Base-by-base conservation (phyloP, 2,888 invertebrate genomes). In the Pristionchus entomophagus region DNA sequence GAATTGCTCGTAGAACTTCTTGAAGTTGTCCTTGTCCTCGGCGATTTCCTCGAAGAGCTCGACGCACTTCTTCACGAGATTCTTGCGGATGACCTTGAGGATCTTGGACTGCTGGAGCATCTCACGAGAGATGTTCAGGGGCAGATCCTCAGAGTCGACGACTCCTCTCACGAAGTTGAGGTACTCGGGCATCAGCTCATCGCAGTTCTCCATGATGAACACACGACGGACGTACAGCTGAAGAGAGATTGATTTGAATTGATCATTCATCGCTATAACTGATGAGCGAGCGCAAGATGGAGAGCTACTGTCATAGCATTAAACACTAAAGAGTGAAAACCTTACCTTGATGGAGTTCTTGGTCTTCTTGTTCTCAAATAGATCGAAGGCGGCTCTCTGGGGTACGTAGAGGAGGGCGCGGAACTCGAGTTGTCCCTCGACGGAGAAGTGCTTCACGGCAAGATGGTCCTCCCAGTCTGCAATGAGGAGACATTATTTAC, bases 201-300 rank as follows among this genome's bases (percentile, higher is more conserved):
- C 98, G 93, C 99, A 99, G 95, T 99, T 99, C 95, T 99, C 99
- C 98, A 99, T 99, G 94, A 99, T 99, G 95, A 99, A 99, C 0
- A 99, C 99, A 88, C 99, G 95, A 85, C 99, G 96, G 0, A 99
- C 99, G 91, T 99, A 90, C 93, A 99, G 84, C 84, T 83, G 83
- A 8, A 83, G n/a, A n/a, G 41, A 62, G 26, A 56, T 14, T 29
- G 12, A 32, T 22, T 12, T 29, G 29, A 22, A 65, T 19, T 19
- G 12, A 17, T 51, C 53, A 12, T 17, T n/a, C n/a, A n/a, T n/a
- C n/a, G n/a, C n/a, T n/a, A n/a, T n/a, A n/a, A n/a, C n/a, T n/a
- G 22, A 65, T 1, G 12, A 29, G n/a, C n/a, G n/a, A n/a, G n/a
- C n/a, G n/a, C n/a, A n/a, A n/a, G n/a, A n/a, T n/a, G n/a, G n/a